Evolutionary conservation across 2,797 vertebrate species (phyloP).

Genomic region (Eidolon dupreanum): DNA sequence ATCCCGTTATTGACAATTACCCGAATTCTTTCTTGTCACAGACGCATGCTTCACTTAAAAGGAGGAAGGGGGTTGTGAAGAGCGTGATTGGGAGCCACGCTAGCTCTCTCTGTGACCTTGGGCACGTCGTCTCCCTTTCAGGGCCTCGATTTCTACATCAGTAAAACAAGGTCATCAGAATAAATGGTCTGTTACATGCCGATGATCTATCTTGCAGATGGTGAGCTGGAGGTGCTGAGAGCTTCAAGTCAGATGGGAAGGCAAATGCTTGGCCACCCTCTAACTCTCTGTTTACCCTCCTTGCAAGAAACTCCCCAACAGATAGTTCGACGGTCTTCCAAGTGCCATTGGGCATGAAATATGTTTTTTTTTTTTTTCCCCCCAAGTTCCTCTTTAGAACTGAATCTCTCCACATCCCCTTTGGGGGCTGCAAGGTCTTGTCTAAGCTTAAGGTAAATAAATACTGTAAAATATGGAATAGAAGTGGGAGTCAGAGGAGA

Average conservation of each 20-base stretch:
- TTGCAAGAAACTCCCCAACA: slow-evolving; percentile 66
- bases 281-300: slow-evolving; percentile 65
- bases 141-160: slow-evolving; percentile 54
- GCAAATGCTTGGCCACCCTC: slow-evolving; percentile 59
- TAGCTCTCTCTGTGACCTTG: slow-evolving; percentile 53
- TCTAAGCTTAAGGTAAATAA: slow-evolving; percentile 72
- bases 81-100: slow-evolving; percentile 19
- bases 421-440: slow-evolving; percentile 38
- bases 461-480: slow-evolving; percentile 61
- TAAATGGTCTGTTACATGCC: slow-evolving; percentile 75
- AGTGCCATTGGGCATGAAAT: slow-evolving; percentile 65
- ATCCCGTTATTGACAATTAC: not conserved
- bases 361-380: slow-evolving; percentile 1
- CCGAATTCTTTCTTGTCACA: slow-evolving; percentile 58
- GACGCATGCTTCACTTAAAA: slow-evolving; percentile 57
- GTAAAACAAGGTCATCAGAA: slow-evolving; percentile 72
- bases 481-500: slow-evolving; percentile 59
- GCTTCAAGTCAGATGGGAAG: slow-evolving; percentile 66
- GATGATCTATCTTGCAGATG: slow-evolving; percentile 77
- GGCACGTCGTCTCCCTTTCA: slow-evolving; percentile 52
- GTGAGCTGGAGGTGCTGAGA: slow-evolving; percentile 72
- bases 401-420: slow-evolving; percentile 37
- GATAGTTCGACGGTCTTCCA: slow-evolving; percentile 53
- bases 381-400: slow-evolving; percentile 61
- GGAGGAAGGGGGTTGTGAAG: not conserved